These are phyloP conservation scores for Oplegnathus fasciatus DNA, from an alignment of 2,113 vertebrate genomes.

Conservation along the genomic window DNA sequence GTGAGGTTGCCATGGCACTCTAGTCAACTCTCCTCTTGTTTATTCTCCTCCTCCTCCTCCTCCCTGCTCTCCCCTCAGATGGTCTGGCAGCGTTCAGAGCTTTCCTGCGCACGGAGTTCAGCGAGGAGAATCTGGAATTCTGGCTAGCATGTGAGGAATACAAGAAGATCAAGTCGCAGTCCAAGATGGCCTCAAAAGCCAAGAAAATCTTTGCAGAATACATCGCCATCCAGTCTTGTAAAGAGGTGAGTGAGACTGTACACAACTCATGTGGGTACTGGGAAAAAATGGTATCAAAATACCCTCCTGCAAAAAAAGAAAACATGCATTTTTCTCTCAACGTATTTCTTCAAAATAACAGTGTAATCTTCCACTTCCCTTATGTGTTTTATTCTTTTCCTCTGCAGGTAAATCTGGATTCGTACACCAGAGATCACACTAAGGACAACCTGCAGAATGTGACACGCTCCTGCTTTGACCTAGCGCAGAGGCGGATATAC, in stretches of 20 bases:
- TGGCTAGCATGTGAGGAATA: slow-evolving; percentile 99
- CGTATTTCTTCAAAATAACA: background rate
- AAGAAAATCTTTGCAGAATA: slow-evolving; percentile 97
- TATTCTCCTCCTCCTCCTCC: slow-evolving; percentile 45
- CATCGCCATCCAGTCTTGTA: slow-evolving; percentile 98
- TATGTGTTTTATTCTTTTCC: background rate
- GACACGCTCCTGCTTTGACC: slow-evolving; percentile 93
- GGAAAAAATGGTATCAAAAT: background rate
- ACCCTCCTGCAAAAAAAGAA: background rate
- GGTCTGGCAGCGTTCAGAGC: slow-evolving; percentile 96
- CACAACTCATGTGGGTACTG: background rate
- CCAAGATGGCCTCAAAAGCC: slow-evolving; percentile 97
- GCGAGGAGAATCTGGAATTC: slow-evolving; percentile 99
- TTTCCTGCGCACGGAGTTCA: slow-evolving; percentile 97
- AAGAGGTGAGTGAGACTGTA: slow-evolving; percentile 89
- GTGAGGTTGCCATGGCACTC: slow-evolving; percentile 73
- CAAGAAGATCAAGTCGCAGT: slow-evolving; percentile 97
- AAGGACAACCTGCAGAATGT: slow-evolving; percentile 96
- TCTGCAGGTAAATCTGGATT: slow-evolving; percentile 95
- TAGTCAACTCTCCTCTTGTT: slow-evolving; percentile 62
- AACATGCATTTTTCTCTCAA: background rate
- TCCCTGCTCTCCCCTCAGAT: slow-evolving; percentile 82
- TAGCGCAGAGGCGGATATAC: slow-evolving; percentile 96
- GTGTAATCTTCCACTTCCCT: background rate
- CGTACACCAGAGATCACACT: slow-evolving; percentile 95